Conservation (phyloP, 2,888 invertebrate species). For the Agonopterix heracliana region DNA sequence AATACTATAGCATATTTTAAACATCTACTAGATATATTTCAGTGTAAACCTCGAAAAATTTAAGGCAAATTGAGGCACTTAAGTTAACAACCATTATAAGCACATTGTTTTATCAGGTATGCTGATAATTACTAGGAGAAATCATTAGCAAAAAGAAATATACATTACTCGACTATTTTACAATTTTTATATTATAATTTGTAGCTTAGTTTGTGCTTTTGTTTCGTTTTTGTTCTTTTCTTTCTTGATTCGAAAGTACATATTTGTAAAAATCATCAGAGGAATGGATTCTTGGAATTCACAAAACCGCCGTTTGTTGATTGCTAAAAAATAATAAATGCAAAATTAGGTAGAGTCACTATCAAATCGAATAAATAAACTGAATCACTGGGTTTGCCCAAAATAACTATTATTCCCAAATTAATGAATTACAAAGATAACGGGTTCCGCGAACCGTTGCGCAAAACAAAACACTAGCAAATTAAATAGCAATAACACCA, state of each 20-base stretch:
- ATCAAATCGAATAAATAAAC: background rate
- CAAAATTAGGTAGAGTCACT: no score
- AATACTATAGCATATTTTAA: slow-evolving; percentile 10
- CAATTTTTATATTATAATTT: slow-evolving; percentile 48
- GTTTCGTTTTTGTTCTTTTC: slow-evolving; percentile 53
- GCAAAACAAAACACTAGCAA: slow-evolving; percentile 19
- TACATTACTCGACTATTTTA: slow-evolving; percentile 38
- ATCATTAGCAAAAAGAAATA: slow-evolving; percentile 20
- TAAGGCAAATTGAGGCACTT: slow-evolving; percentile 67
- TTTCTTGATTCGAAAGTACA: slow-evolving; percentile 31
- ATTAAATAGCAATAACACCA: slow-evolving; percentile 13
- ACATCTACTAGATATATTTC: slow-evolving; percentile 23
- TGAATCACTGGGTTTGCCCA: slow-evolving; percentile 14
- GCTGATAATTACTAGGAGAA: slow-evolving; percentile 1
- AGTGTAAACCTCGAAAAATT: slow-evolving; percentile 28
- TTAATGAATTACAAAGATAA: slow-evolving; percentile 20
- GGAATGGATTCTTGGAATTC: slow-evolving; percentile 70
- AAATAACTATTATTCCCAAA: slow-evolving; percentile 6
- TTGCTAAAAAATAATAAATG: slow-evolving; percentile 35
- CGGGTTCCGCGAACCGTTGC: slow-evolving; percentile 30
- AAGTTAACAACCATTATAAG: slow-evolving; percentile 37
- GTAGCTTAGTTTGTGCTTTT: slow-evolving; percentile 67
- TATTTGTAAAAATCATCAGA: slow-evolving; percentile 39
- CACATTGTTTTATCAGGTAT: slow-evolving; percentile 3
- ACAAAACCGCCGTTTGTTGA: slow-evolving; percentile 49